Conservation (phyloP, 1,140 invertebrate species). For the Drosophila tsacasi region DNA sequence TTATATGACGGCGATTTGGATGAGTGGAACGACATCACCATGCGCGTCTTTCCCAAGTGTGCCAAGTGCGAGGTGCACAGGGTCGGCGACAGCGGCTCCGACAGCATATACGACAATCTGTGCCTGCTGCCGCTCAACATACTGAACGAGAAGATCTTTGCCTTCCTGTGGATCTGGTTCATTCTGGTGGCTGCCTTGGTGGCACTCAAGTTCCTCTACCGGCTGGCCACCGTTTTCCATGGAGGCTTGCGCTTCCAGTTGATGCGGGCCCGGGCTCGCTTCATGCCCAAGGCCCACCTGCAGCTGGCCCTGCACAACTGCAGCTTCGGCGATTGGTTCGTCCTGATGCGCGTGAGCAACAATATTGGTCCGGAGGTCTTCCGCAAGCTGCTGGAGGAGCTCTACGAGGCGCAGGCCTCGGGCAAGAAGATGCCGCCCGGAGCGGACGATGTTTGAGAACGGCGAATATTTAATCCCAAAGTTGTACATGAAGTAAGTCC, state of each 20-base stretch:
- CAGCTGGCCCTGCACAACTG: conserved; percentile 39
- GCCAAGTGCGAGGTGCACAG: conserved; percentile 91
- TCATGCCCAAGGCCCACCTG: conserved; percentile 50
- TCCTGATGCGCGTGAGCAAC: conserved; percentile 88
- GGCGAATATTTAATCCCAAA: background rate
- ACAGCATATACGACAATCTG: conserved; percentile 88
- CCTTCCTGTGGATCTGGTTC: conserved; percentile 94
- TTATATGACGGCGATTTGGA: conserved; percentile 83
- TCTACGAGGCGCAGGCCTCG: conserved; percentile 67
- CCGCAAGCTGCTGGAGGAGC: conserved; percentile 86
- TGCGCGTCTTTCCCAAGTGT: conserved; percentile 90
- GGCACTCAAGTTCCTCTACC: conserved; percentile 88
- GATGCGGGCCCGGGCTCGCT: conserved; percentile 86
- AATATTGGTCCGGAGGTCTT: conserved; percentile 89
- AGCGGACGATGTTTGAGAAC: conserved; percentile 31
- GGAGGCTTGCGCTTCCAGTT: conserved; percentile 81
- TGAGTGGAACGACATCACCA: conserved; percentile 86
- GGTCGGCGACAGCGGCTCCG: conserved; percentile 88
- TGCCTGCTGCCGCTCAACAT: conserved; percentile 92
- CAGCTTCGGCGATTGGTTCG: conserved; percentile 89
- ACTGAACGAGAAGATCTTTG: conserved; percentile 93
- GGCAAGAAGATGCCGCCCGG: conserved; percentile 9
- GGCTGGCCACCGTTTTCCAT: conserved; percentile 59
- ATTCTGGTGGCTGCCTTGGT: conserved; percentile 89
- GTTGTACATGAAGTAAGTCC: conserved; percentile 17